Base-by-base conservation (phyloP, 2,888 invertebrate species). In the Caenorhabditis drosophilae region DNA sequence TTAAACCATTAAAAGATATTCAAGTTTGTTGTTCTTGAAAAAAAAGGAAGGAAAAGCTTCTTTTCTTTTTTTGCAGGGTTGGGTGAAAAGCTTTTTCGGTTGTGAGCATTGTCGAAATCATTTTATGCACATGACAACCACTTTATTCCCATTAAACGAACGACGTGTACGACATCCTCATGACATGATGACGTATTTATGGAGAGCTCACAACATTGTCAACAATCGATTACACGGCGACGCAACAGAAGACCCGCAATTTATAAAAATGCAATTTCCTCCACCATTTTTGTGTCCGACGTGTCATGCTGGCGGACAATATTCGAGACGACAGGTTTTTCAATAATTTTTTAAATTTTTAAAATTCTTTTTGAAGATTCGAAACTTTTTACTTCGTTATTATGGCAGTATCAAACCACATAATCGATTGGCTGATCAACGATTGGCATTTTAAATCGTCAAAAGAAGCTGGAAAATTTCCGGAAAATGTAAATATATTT, bases 241-340 rank as follows among this genome's bases (percentile, higher is more conserved):
- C 83, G 26, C 35, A 27, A 92, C 93, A 1, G 95, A 96, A 85
- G 97, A 98, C 86, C 93, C 95, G 0, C 85, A 88, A 59, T 89
- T 90, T 85, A 92, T 91, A 0, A 98, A 98, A 85, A 86, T 90
- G 57, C 92, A 92, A 84, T 98, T 92, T 84, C 98, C 98, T 0
- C 75, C 89, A 73, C 74, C 80, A 36, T 82, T 82, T 71, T 76
- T 82, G 42, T 82, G 82, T 62, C 80, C 80, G n/a, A 78, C 78
- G 0, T 82, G 82, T 56, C 82, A 82, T 57, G 71, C 80, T 38
- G 82, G 82, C 41, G 82, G 82, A 50, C 78, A 80, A 46, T 82
- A 82, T 60, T 81, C 80, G 41, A 61, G 82, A 52, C 67, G 82
- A 51, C 79, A 82, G 74, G 76, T 76, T n/a, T n/a, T n/a, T n/a